Evolutionary conservation across 2,113 vertebrate genomes (phyloP), one percentile per base, ranked within the genome.

Genomic region (Rhea americana): DNA sequence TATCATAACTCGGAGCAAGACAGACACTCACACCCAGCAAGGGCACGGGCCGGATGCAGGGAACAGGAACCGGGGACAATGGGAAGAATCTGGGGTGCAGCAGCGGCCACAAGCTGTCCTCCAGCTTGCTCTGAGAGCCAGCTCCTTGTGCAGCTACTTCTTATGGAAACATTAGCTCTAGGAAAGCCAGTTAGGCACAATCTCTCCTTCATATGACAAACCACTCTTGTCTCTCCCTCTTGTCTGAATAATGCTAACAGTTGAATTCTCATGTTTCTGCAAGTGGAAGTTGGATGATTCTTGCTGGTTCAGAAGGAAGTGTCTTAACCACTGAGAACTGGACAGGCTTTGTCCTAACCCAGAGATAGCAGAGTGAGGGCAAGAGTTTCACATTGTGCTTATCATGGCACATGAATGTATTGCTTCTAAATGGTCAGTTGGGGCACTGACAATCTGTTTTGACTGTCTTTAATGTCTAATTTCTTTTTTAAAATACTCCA

Each of bases 31-130:
- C 66, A 11, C 39, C 62, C 94, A 77, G 89, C 75, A 5, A 93
- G 91, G 93, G 94, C 91, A 92, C 56, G 7, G 93, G 68, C 89
- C 81, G 91, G 94, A 93, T 78, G 82, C 93, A 55, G 81, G 72
- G 65, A 73, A 95, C 95, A 96, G 96, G 96, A 94, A 90, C 90
- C 89, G 93, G 94, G 93, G 91, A 94, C 90, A 94, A 91, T 96
- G 91, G 95, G 94, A 84, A 90, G 76, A 37, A 68, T 41, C 56
- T 81, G 93, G 91, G 94, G 70, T 8, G 89, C 93, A 91, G 78
- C 81, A 78, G 77, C 68, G 70, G 79, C 75, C 32, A 19, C 65
- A 2, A 56, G 51, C 91, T 32, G 50, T 20, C 14, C 80, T 62
- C 76, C 20, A 17, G 9, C 76, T 30, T 21, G 78, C 37, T 0